These are phyloP conservation scores for Luscinia megarhynchos DNA, from an alignment of 2,797 vertebrate genomes.

Conservation along the genomic window DNA sequence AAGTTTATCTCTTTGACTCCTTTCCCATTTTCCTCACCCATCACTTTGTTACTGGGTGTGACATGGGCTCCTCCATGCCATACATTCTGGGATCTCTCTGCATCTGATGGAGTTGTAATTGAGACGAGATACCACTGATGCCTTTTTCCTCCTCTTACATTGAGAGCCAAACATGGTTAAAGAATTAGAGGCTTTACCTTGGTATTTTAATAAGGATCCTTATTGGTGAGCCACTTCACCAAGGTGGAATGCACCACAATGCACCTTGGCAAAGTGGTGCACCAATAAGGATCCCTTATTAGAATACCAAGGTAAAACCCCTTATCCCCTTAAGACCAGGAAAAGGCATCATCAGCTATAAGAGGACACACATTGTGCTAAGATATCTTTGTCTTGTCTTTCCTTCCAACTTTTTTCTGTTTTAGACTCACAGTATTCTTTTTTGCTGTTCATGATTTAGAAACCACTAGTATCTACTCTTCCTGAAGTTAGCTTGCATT, in stretches of 20 bases:
- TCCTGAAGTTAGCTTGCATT: neutral
- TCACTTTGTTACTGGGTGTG: neutral
- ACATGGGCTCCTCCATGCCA: neutral
- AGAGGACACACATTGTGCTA: neutral
- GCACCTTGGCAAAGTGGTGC: neutral
- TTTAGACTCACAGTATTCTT: neutral
- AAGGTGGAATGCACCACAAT: neutral
- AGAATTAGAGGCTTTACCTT: neutral
- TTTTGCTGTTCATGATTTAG: neutral
- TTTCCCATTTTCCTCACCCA: neutral
- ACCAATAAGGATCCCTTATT: neutral
- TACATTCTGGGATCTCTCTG: neutral
- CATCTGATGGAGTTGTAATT: neutral
- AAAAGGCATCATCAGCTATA: neutral
- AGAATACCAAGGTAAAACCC: neutral
- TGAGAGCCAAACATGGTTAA: neutral
- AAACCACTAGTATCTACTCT: neutral
- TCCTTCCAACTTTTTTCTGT: neutral
- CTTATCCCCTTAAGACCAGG: neutral
- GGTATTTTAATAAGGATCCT: neutral
- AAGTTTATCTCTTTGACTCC: neutral
- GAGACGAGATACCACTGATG: neutral
- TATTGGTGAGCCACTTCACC: neutral
- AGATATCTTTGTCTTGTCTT: neutral
- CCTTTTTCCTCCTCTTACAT: neutral